phyloP scores from a whole-genome alignment of 1,140 invertebrate genomes.

The Aphaenogaster floridana region DNA sequence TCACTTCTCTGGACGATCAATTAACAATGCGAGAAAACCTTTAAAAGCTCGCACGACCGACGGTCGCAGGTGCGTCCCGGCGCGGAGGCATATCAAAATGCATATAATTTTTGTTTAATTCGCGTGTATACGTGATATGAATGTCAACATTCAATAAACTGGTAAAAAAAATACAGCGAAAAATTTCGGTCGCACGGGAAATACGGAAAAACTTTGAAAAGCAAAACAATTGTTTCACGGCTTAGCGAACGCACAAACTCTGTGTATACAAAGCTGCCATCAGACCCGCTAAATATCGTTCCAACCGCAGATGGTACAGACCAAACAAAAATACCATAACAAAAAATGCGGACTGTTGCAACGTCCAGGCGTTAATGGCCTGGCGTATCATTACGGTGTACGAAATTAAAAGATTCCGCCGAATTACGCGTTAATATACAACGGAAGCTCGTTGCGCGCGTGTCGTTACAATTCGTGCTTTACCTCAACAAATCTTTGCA shows the following conservation, averaged over 20 bases:
- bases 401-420: conserved; percentile 9
- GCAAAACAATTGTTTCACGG: conserved; percentile 40
- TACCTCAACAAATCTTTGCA: neutral
- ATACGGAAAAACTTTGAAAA: conserved; percentile 21
- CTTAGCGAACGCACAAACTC: conserved; percentile 28
- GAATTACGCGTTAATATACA: neutral
- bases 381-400: neutral
- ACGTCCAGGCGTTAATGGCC: conserved; percentile 1
- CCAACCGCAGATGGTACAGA: neutral
- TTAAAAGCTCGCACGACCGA: neutral
- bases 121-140: neutral
- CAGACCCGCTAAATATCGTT: conserved; percentile 26
- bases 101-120: conserved; percentile 11
- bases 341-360: conserved; percentile 31
- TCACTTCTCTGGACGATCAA: neutral
- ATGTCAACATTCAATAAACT: conserved; percentile 5
- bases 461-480: neutral
- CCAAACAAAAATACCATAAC: neutral
- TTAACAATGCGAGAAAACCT: neutral
- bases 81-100: neutral
- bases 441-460: neutral
- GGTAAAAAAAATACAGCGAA: neutral
- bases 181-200: conserved; percentile 9
- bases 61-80: neutral
- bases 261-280: conserved; percentile 13